These are phyloP conservation scores for Caenorhabditis imperialis DNA, from an alignment of 2,888 invertebrate genomes.

Conservation along the genomic window DNA sequence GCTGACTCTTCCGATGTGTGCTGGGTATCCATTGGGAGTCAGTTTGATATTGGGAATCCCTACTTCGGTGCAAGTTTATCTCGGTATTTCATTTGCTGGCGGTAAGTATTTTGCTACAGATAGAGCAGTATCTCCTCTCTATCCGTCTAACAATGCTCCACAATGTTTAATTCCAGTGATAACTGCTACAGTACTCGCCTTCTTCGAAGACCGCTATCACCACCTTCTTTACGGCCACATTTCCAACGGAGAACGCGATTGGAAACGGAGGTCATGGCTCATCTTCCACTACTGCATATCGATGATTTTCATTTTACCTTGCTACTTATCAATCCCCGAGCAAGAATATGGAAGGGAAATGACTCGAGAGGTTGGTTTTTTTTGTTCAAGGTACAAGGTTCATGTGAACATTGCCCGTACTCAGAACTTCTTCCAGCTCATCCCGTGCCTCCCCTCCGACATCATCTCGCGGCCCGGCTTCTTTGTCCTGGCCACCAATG, in stretches of 20 bases:
- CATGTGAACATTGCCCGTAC: too few relatives aligned
- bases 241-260: conserved; percentile 21
- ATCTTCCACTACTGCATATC: conserved; percentile 25
- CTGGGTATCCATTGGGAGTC: conserved; percentile 32
- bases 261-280: conserved; percentile 7
- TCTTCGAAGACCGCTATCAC: conserved; percentile 37
- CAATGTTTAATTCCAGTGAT: conserved; percentile 44
- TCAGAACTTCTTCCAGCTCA: too few relatives aligned
- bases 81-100: conserved; percentile 36
- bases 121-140: too few relatives aligned
- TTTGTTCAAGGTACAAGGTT: too few relatives aligned
- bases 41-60: conserved; percentile 27
- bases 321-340: conserved; percentile 33
- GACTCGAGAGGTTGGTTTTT: conserved; percentile 3
- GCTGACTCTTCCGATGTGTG: conserved; percentile 30
- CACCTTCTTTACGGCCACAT: conserved; percentile 10
- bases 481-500: conserved; percentile 21
- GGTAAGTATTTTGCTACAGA: too few relatives aligned
- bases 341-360: background rate
- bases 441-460: conserved; percentile 27
- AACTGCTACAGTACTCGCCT: conserved; percentile 13
- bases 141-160: too few relatives aligned
- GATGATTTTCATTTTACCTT: conserved; percentile 18
- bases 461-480: conserved; percentile 25
- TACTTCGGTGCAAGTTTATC: conserved; percentile 26